These are phyloP conservation scores for Spea hammondii DNA, from an alignment of 2,797 vertebrate species.

Conservation along the genomic window DNA sequence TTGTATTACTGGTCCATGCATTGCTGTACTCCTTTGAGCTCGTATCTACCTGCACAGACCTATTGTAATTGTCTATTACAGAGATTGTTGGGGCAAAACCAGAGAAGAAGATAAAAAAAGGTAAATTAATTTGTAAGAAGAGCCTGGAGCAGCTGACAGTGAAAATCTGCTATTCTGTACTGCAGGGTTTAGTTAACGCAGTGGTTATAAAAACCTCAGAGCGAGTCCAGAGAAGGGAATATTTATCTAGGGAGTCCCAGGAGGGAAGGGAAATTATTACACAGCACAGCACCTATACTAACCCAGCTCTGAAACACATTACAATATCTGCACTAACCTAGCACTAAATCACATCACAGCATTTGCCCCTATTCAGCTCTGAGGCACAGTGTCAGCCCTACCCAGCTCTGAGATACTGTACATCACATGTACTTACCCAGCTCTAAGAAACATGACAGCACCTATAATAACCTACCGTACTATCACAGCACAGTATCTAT, in stretches of 20 bases:
- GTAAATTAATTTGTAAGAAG: not conserved
- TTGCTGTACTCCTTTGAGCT: too few species aligned
- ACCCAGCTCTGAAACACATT: constrained; percentile 6
- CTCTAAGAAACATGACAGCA: not conserved
- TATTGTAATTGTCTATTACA: too few species aligned
- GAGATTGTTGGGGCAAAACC: too few species aligned
- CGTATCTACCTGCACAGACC: too few species aligned
- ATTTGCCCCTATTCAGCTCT: not conserved
- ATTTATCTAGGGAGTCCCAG: constrained; percentile 37
- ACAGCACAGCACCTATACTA: constrained; percentile 29
- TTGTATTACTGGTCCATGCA: too few species aligned
- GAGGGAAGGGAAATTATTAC: constrained; percentile 36
- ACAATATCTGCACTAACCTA: not conserved
- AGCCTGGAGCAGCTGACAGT: not conserved
- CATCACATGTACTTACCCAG: not conserved
- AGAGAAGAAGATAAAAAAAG: not conserved
- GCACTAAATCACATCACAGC: not conserved
- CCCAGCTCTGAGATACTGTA: constrained; percentile 5
- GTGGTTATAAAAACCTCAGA: constrained; percentile 36
- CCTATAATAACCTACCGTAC: not conserved
- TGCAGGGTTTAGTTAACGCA: constrained; percentile 22
- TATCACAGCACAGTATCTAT: not conserved
- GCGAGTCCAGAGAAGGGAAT: constrained; percentile 25
- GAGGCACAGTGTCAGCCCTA: not conserved
- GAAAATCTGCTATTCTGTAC: not conserved